Percentiles rank a stretch among this genome's conserved stretches.
Evolutionary conservation across 30 jellyfish, hydroid and myxozoan genomes (phyloP).

Genomic region (Aurelia aurita): DNA sequence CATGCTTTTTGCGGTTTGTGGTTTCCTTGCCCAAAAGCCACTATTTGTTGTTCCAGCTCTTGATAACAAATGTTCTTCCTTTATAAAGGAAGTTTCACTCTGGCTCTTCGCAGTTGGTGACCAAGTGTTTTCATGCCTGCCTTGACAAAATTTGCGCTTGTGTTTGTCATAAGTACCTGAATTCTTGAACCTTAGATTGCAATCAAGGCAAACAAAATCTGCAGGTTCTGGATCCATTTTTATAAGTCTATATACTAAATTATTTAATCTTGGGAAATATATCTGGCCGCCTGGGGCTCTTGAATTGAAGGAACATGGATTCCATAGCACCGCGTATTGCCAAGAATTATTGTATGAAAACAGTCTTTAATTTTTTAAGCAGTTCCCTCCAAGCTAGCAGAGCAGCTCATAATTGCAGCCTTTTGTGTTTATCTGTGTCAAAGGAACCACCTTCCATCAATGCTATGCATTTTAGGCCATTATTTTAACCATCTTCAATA

Average conservation of each 20-base stretch:
- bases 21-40: constrained; percentile 21
- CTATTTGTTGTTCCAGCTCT: not conserved
- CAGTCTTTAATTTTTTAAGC: too few species aligned
- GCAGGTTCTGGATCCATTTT: constrained; percentile 62
- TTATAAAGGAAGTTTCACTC: not conserved
- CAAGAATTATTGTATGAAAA: too few species aligned
- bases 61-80: not conserved
- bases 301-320: too few species aligned
- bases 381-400: too few species aligned
- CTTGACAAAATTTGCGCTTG: constrained; percentile 73
- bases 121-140: constrained; percentile 17
- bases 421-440: too few species aligned
- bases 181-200: constrained; percentile 71
- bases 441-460: too few species aligned
- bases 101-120: constrained; percentile 6
- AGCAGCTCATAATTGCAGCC: too few species aligned
- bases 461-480: too few species aligned
- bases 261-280: too few species aligned
- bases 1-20: not conserved
- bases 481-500: too few species aligned
- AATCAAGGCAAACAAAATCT: constrained; percentile 58
- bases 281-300: too few species aligned
- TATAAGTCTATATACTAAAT: not conserved
- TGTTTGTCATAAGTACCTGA: constrained; percentile 67
- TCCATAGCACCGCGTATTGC: too few species aligned